Percentiles rank a stretch among this genome's conserved stretches.
These are phyloP conservation scores for Cygnus atratus DNA, from an alignment of 2,113 vertebrate genomes.

Conservation along the genomic window DNA sequence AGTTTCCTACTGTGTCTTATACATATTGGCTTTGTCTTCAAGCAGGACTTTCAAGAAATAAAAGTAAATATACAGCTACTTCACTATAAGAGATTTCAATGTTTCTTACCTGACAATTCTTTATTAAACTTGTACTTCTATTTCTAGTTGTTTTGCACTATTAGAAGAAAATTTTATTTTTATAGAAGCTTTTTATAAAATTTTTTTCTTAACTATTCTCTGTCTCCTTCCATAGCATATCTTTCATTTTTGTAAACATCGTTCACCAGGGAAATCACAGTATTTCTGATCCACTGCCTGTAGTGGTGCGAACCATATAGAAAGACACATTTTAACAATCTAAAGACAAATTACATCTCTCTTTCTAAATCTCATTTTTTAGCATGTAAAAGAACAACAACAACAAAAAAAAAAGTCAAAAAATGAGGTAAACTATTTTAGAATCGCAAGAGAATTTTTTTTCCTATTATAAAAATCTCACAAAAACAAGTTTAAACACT, in stretches of 20 bases:
- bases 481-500: neutral
- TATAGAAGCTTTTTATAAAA: neutral
- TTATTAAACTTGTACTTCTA: neutral
- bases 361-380: neutral
- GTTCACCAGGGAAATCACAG: neutral
- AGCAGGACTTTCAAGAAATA: neutral
- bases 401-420: neutral
- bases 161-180: neutral
- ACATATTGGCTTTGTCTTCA: neutral
- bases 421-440: neutral
- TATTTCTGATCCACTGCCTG: accelerated
- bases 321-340: neutral
- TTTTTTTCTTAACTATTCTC: neutral
- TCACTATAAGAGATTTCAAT: neutral
- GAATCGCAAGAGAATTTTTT: neutral
- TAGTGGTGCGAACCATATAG: neutral
- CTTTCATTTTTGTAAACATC: neutral
- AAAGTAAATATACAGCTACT: neutral
- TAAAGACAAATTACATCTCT: neutral
- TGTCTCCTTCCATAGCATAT: neutral
- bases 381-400: too few species aligned
- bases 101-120: neutral
- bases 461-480: neutral
- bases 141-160: neutral
- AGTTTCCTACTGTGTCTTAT: neutral